These are phyloP conservation scores for Oreochromis spilurus DNA, from an alignment of 2,113 vertebrate genomes.

Conservation along the genomic window DNA sequence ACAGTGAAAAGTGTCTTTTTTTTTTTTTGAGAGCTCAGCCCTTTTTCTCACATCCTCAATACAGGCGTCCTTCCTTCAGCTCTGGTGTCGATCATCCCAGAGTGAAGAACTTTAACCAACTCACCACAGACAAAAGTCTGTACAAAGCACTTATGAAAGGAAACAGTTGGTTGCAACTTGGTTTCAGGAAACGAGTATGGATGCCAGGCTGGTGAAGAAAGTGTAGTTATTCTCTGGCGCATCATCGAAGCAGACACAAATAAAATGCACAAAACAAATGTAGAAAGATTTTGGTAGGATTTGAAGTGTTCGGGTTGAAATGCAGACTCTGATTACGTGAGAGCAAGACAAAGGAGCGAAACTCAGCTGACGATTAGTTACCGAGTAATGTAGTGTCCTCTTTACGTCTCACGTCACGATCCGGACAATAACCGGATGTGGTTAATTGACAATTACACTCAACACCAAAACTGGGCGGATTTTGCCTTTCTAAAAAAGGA, in stretches of 20 bases:
- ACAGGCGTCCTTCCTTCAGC: neutral
- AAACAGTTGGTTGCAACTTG: neutral
- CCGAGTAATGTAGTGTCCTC: neutral
- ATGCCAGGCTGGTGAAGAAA: neutral
- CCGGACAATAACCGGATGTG: neutral
- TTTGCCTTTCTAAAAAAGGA: neutral
- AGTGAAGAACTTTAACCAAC: neutral
- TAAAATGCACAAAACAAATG: neutral
- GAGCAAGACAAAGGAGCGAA: neutral
- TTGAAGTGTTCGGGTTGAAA: neutral
- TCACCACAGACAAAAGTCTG: neutral
- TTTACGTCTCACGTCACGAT: neutral
- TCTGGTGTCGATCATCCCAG: neutral
- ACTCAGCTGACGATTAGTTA: neutral
- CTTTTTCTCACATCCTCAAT: neutral
- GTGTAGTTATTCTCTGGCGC: neutral
- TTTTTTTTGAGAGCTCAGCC: conserved; percentile 23
- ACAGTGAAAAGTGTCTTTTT: conserved; percentile 31
- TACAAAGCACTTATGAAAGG: neutral
- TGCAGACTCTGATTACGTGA: neutral
- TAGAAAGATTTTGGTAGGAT: neutral
- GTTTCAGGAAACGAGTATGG: neutral
- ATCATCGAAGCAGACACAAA: neutral
- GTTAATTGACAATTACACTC: neutral
- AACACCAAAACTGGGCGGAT: neutral